Evolutionary conservation across 1,140 invertebrate species (phyloP).

Genomic region (Metopolophium dirhodum): DNA sequence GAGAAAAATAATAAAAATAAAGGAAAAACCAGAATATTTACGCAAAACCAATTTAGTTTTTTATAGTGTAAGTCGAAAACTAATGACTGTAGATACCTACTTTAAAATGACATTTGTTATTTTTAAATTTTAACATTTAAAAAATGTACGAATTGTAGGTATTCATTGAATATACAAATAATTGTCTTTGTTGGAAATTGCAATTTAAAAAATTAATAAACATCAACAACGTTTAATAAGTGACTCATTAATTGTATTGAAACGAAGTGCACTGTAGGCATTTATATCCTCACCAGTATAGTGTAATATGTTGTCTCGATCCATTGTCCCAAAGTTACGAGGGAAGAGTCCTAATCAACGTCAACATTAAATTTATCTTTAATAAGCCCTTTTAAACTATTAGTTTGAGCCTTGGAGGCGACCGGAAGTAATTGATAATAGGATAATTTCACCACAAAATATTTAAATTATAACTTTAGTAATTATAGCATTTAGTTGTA

Average conservation of each 20-base stretch:
- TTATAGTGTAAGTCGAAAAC: too few species aligned
- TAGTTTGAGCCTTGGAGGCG: background rate
- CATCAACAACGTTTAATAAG: background rate
- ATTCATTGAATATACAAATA: background rate
- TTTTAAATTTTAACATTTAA: background rate
- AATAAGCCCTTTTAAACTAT: constrained; percentile 27
- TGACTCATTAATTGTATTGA: background rate
- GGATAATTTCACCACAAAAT: background rate
- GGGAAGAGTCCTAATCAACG: background rate
- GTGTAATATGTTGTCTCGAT: background rate
- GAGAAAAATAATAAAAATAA: too few species aligned
- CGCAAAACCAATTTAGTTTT: too few species aligned
- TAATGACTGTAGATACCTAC: too few species aligned
- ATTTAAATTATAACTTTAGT: background rate
- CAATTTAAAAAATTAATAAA: background rate
- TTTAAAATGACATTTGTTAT: too few species aligned
- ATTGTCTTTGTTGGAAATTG: background rate
- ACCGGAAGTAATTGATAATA: constrained; percentile 12
- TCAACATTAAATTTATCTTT: background rate
- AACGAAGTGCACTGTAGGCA: background rate
- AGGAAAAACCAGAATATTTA: too few species aligned
- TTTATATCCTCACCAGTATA: background rate
- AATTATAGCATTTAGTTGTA: background rate
- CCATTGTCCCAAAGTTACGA: background rate
- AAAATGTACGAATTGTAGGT: background rate